Conservation (phyloP, 2,797 vertebrate species). For the Cephalopachus bancanus region DNA sequence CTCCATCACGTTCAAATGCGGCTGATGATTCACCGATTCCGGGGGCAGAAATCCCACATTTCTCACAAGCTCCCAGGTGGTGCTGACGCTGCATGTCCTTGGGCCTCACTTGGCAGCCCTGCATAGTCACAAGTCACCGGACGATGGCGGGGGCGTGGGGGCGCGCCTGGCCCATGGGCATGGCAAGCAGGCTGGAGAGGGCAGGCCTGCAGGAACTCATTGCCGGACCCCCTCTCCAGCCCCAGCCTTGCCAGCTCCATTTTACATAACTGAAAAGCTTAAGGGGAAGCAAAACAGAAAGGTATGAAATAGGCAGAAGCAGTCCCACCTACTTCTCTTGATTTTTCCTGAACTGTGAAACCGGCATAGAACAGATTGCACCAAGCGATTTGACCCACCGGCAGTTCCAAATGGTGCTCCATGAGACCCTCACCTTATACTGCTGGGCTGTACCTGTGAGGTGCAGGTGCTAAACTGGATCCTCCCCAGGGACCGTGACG, state of each 20-base stretch:
- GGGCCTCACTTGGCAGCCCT: not conserved
- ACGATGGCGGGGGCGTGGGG: fast-evolving
- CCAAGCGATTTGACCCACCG: not conserved
- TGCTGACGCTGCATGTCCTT: not conserved
- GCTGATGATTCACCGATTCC: not conserved
- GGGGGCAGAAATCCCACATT: not conserved
- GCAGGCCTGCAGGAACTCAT: not conserved
- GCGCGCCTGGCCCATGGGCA: not conserved
- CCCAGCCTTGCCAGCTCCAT: not conserved
- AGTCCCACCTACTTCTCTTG: not conserved
- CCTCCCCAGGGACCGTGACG: not conserved
- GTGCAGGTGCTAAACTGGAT: not conserved
- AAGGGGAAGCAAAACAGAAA: not conserved
- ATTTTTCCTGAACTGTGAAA: not conserved
- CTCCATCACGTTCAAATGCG: not conserved
- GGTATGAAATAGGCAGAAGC: not conserved
- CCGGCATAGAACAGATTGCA: not conserved
- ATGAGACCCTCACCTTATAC: not conserved
- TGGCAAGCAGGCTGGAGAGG: not conserved
- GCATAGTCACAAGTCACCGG: not conserved
- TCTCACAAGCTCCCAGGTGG: not conserved
- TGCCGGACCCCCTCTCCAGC: not conserved
- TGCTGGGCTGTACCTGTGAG: not conserved
- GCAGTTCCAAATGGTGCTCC: not conserved
- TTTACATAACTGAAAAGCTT: slow-evolving; percentile 13